Evolutionary conservation across 2,113 vertebrate genomes (phyloP).

Genomic region (Paramormyrops kingsleyae): DNA sequence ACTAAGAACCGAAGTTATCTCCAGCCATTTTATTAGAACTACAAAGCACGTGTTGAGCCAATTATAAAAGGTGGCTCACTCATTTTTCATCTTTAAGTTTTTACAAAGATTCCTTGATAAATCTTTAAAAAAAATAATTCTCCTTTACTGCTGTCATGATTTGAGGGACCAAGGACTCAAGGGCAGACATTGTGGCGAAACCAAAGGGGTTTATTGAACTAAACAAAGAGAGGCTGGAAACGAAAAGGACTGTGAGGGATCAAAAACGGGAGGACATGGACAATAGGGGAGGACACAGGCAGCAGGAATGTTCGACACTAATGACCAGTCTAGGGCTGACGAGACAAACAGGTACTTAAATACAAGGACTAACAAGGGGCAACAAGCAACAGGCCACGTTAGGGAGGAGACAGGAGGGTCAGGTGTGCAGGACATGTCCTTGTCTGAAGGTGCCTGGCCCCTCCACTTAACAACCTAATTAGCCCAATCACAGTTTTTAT

Average conservation of each 20-base stretch:
- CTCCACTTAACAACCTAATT: background rate
- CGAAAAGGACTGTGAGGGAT: background rate
- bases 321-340: background rate
- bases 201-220: background rate
- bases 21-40: background rate
- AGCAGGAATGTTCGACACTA: background rate
- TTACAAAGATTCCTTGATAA: background rate
- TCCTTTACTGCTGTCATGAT: background rate
- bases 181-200: background rate
- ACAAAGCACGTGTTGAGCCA: background rate
- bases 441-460: background rate
- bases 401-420: background rate
- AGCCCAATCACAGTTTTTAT: background rate
- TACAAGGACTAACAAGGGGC: background rate
- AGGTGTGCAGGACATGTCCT: background rate
- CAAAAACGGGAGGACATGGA: background rate
- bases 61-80: background rate
- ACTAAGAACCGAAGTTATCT: background rate
- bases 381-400: background rate
- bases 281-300: background rate
- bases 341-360: background rate
- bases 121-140: background rate
- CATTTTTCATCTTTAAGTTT: background rate
- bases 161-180: background rate
- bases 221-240: background rate